Evolutionary conservation across 2,113 vertebrate species (phyloP), one percentile per base, ranked within the genome.

Genomic region (Cyprinodon brontotheroides): DNA sequence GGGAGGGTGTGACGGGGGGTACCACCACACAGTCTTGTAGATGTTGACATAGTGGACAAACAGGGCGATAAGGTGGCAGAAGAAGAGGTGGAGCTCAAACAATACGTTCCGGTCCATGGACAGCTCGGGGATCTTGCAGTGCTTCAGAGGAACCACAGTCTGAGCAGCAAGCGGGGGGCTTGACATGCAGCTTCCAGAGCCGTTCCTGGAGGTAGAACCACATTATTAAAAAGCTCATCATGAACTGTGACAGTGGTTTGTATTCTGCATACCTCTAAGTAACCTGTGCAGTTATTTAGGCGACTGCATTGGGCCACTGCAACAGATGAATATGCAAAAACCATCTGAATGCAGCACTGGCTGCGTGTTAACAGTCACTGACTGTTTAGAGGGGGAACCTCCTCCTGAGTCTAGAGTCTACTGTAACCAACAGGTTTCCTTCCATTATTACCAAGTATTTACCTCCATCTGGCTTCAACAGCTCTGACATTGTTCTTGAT

Each of bases 21-120:
- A 99, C 98, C 98, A 99, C 98, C 98, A 99, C 82, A 99, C 98
- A 0, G 97, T 99, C 91, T 98, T 99, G 94, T 99, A 99, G 95
- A 99, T 99, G 94, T 99, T 99, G 93, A 99, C 96, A 78, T 99
- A 99, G 94, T 99, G 97, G 65, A 99, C 97, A 11, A 99, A 99
- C 38, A 99, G 95, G 39, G 97, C 98, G 47, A 97, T 91, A 7
- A 99, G 96, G 78, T 99, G 98, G 90, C 97, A 99, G 92, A 98
- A 96, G 92, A 99, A 98, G 47, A 99, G 96, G 80, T 99, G 97
- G 4, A 98, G 93, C 84, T 99, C 98, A 39, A 99, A 99, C 41
- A 99, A 90, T 71, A 99, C 91, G 9, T 96, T 97, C 65, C 93
- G 93, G 87, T 99, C 97, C 84, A 97, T 84, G 0, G 98, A 97